A percentile compares a stretch with the other conserved stretches of the same genome.
These are phyloP conservation scores for Sanderia malayensis DNA, from an alignment of 30 jellyfish, hydroid and myxozoan species.

Conservation along the genomic window DNA sequence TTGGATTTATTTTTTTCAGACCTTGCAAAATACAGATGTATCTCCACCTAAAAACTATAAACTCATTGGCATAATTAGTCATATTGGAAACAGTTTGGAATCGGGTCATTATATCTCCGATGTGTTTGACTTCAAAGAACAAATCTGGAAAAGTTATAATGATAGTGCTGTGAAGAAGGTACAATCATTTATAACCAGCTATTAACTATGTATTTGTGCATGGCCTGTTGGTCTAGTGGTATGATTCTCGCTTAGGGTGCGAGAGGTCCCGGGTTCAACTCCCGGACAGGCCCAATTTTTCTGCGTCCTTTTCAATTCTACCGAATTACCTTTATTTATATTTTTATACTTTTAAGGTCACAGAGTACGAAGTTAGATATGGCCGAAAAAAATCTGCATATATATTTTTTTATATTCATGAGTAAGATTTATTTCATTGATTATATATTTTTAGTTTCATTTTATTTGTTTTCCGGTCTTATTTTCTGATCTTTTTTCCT, in stretches of 20 bases:
- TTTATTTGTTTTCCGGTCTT: background rate
- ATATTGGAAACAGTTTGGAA: conserved; percentile 82
- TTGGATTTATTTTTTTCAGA: conserved; percentile 25
- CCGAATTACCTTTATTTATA: background rate
- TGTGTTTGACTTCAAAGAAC: conserved; percentile 69
- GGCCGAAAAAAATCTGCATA: conserved; percentile 83
- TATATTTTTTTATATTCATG: conserved; percentile 74
- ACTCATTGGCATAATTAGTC: conserved; percentile 81
- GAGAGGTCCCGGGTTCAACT: conserved; percentile 90
- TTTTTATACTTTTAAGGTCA: conserved; percentile 33
- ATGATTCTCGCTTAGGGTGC: conserved; percentile 87
- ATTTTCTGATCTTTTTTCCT: background rate
- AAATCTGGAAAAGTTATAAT: conserved; percentile 82
- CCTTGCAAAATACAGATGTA: background rate
- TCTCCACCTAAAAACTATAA: conserved; percentile 42
- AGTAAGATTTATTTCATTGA: conserved; percentile 33
- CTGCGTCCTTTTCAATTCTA: background rate
- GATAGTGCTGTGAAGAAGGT: conserved; percentile 81
- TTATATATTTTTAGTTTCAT: background rate
- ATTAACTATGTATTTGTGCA: background rate
- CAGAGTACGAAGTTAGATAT: conserved; percentile 78
- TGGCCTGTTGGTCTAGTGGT: conserved; percentile 81
- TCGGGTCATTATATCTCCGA: conserved; percentile 94
- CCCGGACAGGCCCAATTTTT: conserved; percentile 73
- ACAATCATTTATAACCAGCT: background rate